Evolutionary conservation across 2,113 vertebrate genomes (phyloP), one percentile per base, ranked within the genome.

Genomic region (Ceratotherium simum): DNA sequence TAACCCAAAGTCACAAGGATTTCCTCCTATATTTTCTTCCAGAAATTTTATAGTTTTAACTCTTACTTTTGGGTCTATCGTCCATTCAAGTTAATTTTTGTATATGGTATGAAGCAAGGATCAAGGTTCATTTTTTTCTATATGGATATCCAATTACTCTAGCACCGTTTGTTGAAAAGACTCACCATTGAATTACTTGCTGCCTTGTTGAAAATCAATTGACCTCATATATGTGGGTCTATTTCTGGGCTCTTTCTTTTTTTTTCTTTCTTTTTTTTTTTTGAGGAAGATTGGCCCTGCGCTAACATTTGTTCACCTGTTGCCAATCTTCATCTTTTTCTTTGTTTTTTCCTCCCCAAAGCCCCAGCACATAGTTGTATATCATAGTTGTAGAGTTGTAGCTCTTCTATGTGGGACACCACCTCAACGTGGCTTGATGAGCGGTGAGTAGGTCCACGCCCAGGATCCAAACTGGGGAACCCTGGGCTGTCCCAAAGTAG

Each of bases 141-240:
- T 84, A 46, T 6, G 2, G 4, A 6, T 81, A 39, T 18, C 54
- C 64, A 65, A 17, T 89, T 46, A 6, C 72, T 90, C 25, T 16
- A 33, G 51, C 14, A 62, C 2, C 39, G 54, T 90, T 90, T 87
- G 6, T 75, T 93, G 14, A 78, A 82, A 70, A 42, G 10, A 81
- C 27, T 70, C 29, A 76, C 17, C 51, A 31, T 23, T 76, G 33
- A 90, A 67, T 87, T 90, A 94, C 69, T 90, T 17, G 72, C 64
- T 85, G 69, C 46, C n/a, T 72, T 78, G 31, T 21, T 90, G 27
- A 76, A 95, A 90, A 72, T 92, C 79, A 85, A 4, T 33, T 96
- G 23, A 42, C 20, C 6, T 70, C 14, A 73, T 60, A 48, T 14
- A 9, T 51, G 3, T 87, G 36, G 29, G 12, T 73, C 25, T 87